A percentile compares a stretch with the other conserved stretches of the same genome.
phyloP scores from a whole-genome alignment of 2,888 invertebrate species.

The Salpingus planirostris region DNA sequence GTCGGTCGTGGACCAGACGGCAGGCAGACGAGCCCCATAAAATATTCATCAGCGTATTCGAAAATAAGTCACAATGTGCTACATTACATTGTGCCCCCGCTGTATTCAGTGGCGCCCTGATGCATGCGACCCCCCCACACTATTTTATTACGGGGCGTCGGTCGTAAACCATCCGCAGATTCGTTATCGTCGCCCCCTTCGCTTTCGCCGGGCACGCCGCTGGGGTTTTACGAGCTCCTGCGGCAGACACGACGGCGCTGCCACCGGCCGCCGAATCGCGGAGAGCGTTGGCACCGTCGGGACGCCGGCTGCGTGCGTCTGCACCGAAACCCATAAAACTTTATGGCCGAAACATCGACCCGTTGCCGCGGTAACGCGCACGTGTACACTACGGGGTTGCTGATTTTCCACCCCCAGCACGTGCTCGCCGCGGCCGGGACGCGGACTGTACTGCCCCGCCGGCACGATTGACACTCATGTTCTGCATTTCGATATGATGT shows the following conservation, averaged over 20 bases:
- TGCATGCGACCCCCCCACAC: too few species aligned
- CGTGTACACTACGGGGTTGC: conserved; percentile 24
- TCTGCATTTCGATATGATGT: conserved; percentile 37
- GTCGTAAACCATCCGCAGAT: too few species aligned
- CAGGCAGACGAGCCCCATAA: too few species aligned
- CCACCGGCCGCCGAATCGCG: conserved; percentile 32
- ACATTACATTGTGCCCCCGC: too few species aligned
- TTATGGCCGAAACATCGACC: conserved; percentile 43
- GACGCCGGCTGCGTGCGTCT: conserved; percentile 37
- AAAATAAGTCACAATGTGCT: too few species aligned
- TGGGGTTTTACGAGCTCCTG: conserved; percentile 35
- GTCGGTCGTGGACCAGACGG: too few species aligned
- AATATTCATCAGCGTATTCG: too few species aligned
- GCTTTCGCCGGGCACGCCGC: conserved; percentile 28
- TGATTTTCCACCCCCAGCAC: conserved; percentile 20
- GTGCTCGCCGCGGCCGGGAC: conserved; percentile 24
- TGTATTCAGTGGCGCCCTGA: too few species aligned
- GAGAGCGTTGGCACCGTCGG: conserved; percentile 31
- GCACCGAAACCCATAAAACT: conserved; percentile 41
- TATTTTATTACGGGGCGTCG: too few species aligned
- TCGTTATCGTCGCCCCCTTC: conserved; percentile 3
- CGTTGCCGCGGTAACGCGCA: conserved; percentile 40
- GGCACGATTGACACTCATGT: conserved; percentile 34
- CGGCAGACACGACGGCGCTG: conserved; percentile 35
- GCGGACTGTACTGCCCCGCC: conserved; percentile 23